Conservation (phyloP, 1,140 invertebrate species). For the Hyles euphorbiae region DNA sequence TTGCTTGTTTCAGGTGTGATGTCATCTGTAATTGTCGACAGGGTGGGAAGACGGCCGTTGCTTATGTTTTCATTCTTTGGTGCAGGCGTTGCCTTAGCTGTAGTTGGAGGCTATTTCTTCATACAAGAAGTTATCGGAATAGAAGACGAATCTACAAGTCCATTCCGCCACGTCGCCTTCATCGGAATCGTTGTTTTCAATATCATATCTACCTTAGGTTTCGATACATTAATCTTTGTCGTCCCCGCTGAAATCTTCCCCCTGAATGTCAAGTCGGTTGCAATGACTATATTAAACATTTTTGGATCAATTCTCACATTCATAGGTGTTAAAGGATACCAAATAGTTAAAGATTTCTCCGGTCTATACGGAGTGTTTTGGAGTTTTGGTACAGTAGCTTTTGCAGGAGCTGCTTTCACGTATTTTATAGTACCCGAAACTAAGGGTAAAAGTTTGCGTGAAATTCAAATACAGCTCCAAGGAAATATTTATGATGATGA, state of each 20-base stretch:
- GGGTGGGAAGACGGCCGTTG: constrained; percentile 80
- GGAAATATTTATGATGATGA: constrained; percentile 31
- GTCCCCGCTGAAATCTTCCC: constrained; percentile 79
- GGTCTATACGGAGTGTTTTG: constrained; percentile 73
- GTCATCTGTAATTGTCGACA: constrained; percentile 82
- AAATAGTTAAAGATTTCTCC: constrained; percentile 58
- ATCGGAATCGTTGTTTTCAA: constrained; percentile 73
- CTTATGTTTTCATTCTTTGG: constrained; percentile 76
- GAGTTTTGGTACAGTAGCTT: constrained; percentile 67
- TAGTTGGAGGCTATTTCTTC: constrained; percentile 70
- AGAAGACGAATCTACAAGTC: constrained; percentile 2
- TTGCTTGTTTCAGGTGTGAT: constrained; percentile 65
- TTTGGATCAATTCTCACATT: constrained; percentile 63
- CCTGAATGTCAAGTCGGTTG: constrained; percentile 76
- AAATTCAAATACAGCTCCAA: constrained; percentile 76
- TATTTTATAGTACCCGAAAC: constrained; percentile 82
- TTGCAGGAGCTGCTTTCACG: constrained; percentile 74
- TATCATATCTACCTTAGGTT: constrained; percentile 73
- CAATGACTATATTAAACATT: constrained; percentile 39
- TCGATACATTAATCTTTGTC: constrained; percentile 75
- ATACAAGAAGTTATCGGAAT: constrained; percentile 30
- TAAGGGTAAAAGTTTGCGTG: constrained; percentile 80
- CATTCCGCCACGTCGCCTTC: constrained; percentile 67
- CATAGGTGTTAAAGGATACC: constrained; percentile 68
- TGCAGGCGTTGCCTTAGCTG: constrained; percentile 61